These are phyloP conservation scores for Chionodraco myersi DNA, from an alignment of 2,113 vertebrate species.

Conservation along the genomic window DNA sequence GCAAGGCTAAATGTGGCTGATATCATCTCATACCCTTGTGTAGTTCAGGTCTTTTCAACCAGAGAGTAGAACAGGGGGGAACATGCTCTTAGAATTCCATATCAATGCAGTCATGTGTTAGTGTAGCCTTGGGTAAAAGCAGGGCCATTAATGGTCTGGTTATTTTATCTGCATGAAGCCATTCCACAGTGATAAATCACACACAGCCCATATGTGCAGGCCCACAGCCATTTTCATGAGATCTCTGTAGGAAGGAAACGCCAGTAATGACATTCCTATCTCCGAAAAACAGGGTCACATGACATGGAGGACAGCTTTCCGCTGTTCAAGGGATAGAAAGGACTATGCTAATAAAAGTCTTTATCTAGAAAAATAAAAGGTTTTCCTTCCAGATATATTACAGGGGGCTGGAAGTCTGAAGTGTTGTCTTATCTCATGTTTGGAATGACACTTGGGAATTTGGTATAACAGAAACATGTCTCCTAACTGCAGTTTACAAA, in stretches of 20 bases:
- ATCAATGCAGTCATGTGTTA: constrained; percentile 76
- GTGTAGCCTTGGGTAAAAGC: constrained; percentile 73
- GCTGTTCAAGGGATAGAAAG: constrained; percentile 3
- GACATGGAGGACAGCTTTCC: constrained; percentile 7
- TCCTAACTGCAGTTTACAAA: no score
- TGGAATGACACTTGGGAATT: no score
- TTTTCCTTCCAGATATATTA: no score
- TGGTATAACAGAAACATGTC: no score
- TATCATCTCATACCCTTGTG: background rate
- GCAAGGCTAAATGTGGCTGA: background rate
- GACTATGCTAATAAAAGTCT: background rate
- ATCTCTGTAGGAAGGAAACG: constrained; percentile 48
- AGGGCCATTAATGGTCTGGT: constrained; percentile 75
- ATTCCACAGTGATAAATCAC: constrained; percentile 78
- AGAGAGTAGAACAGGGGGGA: constrained; percentile 38
- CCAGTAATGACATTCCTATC: constrained; percentile 47
- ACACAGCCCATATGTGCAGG: constrained; percentile 41
- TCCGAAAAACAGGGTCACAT: constrained; percentile 14
- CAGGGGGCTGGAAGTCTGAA: no score
- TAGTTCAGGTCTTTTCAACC: constrained; percentile 28
- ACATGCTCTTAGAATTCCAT: constrained; percentile 73
- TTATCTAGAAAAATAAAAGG: background rate
- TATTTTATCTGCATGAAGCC: constrained; percentile 80
- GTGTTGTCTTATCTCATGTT: no score
- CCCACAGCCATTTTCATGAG: constrained; percentile 46